Conservation (phyloP, 2,113 vertebrate genomes). For the Perccottus glenii region DNA sequence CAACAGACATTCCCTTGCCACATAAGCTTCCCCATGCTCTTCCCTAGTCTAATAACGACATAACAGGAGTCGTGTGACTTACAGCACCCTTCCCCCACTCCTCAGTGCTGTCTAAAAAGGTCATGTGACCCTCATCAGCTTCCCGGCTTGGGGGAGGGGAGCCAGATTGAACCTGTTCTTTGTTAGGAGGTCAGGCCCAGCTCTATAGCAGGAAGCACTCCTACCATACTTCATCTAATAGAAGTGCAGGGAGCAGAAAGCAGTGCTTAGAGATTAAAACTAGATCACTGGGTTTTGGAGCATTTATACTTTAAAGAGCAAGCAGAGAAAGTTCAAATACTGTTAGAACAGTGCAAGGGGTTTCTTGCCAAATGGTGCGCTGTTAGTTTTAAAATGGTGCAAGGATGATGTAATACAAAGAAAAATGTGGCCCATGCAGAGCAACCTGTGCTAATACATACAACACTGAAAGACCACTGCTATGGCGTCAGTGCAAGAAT, state of each 20-base stretch:
- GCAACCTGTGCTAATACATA: neutral
- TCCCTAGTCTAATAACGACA: conserved; percentile 61
- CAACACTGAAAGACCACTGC: neutral
- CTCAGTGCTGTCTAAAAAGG: conserved; percentile 84
- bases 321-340: neutral
- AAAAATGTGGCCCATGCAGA: conserved; percentile 1
- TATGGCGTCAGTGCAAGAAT: neutral
- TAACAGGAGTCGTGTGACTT: conserved; percentile 71
- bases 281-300: conserved; percentile 5
- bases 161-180: conserved; percentile 86
- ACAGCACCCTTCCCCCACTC: conserved; percentile 69
- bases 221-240: conserved; percentile 81
- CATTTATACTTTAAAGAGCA: conserved; percentile 12
- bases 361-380: conserved; percentile 11
- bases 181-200: conserved; percentile 87
- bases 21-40: conserved; percentile 44
- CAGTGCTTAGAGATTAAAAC: neutral
- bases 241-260: conserved; percentile 60
- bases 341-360: neutral
- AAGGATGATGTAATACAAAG: conserved; percentile 19
- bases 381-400: conserved; percentile 24
- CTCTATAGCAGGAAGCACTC: conserved; percentile 73
- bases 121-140: conserved; percentile 87
- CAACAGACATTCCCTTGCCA: conserved; percentile 59
- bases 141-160: conserved; percentile 78